Base-by-base conservation (phyloP, 1,140 invertebrate species). In the Drosophila bipectinata region DNA sequence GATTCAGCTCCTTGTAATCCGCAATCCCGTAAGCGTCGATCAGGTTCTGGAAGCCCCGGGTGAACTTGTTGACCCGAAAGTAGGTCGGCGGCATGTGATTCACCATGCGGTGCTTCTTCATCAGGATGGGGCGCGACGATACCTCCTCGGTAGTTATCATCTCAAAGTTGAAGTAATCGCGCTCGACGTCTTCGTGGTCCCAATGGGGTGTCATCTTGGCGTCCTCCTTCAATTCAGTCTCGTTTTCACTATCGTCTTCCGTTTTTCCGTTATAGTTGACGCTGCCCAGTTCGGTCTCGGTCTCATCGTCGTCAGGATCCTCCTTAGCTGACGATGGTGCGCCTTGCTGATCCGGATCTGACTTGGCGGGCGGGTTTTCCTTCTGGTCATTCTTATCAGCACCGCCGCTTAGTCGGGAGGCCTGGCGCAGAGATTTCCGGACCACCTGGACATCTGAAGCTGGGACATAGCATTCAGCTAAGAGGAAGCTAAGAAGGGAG, bases 401-500 rank as follows among this genome's bases (percentile, higher is more conserved):
- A 2, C 72, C 54, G 18, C 57, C 68, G 30, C 96, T 96, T 37
- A 95, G 93, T 80, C 98, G 96, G 37, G 97, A 97, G 92, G 98
- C 98, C 81, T 97, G 94, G 45, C 95, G 94, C 7, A 99, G 93
- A 9, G 97, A 97, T 60, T 95, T 94, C 77, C 97, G 96, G 34
- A 99, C 97, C 28, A 94, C 93, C 15, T 95, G 93, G 18, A 98
- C 92, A 77, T 99, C 96, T 30, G 94, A 93, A 0, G 94, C 94
- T 0, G 98, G 97, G 72, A 98, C 96, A 98, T 98, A 99, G 92
- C 97, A 98, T 92, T 99, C 98, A 7, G 96, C 98, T 72, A 99
- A 98, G 37, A 99, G 93, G 93, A 98, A 99, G 6, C 41, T 44
- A 14, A 5, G 4, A 4, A 8, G 14, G 15, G 5, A 7, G 26